Evolutionary conservation across 1,140 invertebrate species (phyloP).

Genomic region (Drosophila bifasciata): DNA sequence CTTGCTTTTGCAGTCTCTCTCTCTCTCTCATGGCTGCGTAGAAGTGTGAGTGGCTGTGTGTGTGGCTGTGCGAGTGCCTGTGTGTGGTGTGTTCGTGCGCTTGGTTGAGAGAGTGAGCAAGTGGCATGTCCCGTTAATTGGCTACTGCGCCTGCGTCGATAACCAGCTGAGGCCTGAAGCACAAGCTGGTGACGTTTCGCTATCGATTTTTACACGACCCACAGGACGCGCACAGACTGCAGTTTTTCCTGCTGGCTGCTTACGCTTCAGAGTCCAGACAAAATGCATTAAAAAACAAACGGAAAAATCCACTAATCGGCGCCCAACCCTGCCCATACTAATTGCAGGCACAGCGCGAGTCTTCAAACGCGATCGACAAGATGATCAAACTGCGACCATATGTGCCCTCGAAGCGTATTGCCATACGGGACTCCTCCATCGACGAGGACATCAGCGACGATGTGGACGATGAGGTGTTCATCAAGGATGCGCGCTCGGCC

Average conservation of each 20-base stretch:
- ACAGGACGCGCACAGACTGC: too few species aligned
- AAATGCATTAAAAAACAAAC: conserved; percentile 29
- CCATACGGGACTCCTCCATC: conserved; percentile 81
- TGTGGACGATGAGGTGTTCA: conserved; percentile 92
- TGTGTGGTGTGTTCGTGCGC: too few species aligned
- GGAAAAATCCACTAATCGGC: too few species aligned
- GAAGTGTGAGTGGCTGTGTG: too few species aligned
- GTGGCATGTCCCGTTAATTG: too few species aligned
- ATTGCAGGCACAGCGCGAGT: conserved; percentile 22
- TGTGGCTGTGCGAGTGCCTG: too few species aligned
- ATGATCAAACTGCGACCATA: conserved; percentile 84
- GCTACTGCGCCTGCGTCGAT: too few species aligned
- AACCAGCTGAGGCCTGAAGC: too few species aligned
- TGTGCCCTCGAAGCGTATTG: conserved; percentile 82
- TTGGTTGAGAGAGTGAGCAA: too few species aligned
- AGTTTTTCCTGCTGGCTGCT: neutral
- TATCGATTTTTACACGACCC: too few species aligned
- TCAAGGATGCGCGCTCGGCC: conserved; percentile 87
- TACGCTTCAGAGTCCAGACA: conserved; percentile 9
- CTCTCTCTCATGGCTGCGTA: too few species aligned
- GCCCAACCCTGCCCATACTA: conserved; percentile 21
- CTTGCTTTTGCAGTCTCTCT: neutral
- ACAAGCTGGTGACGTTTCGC: too few species aligned
- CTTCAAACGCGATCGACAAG: conserved; percentile 8
- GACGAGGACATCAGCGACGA: conserved; percentile 85